Evolutionary conservation across 2,888 invertebrate species (phyloP).

Genomic region (Chrysotoxum bicinctum): DNA sequence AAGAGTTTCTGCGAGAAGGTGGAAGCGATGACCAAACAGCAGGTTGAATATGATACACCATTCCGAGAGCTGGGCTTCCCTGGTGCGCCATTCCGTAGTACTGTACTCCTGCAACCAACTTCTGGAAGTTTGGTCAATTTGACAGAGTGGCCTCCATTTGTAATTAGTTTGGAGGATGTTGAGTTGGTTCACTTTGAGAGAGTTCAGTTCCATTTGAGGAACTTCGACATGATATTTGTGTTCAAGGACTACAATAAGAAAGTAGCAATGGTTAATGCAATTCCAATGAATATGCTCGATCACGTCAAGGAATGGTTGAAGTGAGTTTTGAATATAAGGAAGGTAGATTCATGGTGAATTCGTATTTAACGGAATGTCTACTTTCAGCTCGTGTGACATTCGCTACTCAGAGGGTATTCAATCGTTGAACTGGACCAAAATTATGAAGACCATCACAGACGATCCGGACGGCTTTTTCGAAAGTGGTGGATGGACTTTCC

Average conservation of each 20-base stretch:
- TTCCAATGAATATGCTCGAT: slow-evolving; percentile 99
- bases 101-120: slow-evolving; percentile 97
- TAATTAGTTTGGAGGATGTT: slow-evolving; percentile 97
- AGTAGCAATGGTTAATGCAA: slow-evolving; percentile 98
- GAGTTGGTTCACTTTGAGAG: slow-evolving; percentile 99
- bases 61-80: slow-evolving; percentile 99
- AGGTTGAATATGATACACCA: slow-evolving; percentile 99
- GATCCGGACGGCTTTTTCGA: slow-evolving; percentile 99
- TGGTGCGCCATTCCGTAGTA: slow-evolving; percentile 97
- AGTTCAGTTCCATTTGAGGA: slow-evolving; percentile 98
- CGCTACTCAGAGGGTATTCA: slow-evolving; percentile 99
- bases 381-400: slow-evolving; percentile 94
- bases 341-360: slow-evolving; percentile 7
- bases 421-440: slow-evolving; percentile 99
- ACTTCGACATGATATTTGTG: slow-evolving; percentile 99
- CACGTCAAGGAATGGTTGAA: slow-evolving; percentile 99
- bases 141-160: slow-evolving; percentile 99
- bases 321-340: slow-evolving; percentile 84
- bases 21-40: slow-evolving; percentile 96
- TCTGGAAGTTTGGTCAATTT: slow-evolving; percentile 98
- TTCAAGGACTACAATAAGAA: slow-evolving; percentile 98
- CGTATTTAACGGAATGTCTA: neutral
- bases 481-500: slow-evolving; percentile 98
- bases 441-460: slow-evolving; percentile 99
- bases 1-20: slow-evolving; percentile 99